phyloP scores from a whole-genome alignment of 2,797 vertebrate species.

The Acestrorhynchus altus region DNA sequence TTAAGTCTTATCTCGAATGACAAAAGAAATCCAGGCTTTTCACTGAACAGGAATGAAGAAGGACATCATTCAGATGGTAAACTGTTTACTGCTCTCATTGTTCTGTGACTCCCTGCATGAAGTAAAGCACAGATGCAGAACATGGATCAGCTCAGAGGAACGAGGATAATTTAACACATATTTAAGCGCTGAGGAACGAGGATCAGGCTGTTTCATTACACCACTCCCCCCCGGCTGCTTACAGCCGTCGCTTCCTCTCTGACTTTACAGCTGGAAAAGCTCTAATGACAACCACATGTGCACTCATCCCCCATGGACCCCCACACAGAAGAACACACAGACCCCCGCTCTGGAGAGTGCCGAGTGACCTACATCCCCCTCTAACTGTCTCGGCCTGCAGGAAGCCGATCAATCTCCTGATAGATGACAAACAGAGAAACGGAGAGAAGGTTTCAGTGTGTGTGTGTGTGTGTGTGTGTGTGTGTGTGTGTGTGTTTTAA shows the following conservation, averaged over 20 bases:
- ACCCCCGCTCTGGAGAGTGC: constrained; percentile 35
- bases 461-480: too few relatives aligned
- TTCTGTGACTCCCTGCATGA: background rate
- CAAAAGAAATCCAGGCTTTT: background rate
- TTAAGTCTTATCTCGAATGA: too few relatives aligned
- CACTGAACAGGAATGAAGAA: background rate
- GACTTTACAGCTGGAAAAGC: constrained; percentile 79
- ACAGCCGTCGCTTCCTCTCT: constrained; percentile 77
- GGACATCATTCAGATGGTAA: background rate
- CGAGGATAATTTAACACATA: constrained; percentile 63
- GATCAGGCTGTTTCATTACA: constrained; percentile 64
- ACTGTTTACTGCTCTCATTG: background rate
- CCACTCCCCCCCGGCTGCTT: constrained; percentile 51
- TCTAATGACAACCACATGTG: constrained; percentile 84
- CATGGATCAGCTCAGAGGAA: constrained; percentile 53
- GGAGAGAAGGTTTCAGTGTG: background rate
- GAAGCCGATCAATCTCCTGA: constrained; percentile 21
- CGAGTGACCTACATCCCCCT: constrained; percentile 74
- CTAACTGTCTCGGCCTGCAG: constrained; percentile 58
- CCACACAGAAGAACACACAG: constrained; percentile 53
- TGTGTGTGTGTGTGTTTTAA: too few relatives aligned
- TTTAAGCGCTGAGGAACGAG: constrained; percentile 58
- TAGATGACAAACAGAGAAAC: background rate
- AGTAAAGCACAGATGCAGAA: constrained; percentile 27
- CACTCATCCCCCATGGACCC: constrained; percentile 67